Evolutionary conservation across 2,888 invertebrate species (phyloP), one percentile per base, ranked within the genome.

Genomic region (Teinopalpus imperialis): DNA sequence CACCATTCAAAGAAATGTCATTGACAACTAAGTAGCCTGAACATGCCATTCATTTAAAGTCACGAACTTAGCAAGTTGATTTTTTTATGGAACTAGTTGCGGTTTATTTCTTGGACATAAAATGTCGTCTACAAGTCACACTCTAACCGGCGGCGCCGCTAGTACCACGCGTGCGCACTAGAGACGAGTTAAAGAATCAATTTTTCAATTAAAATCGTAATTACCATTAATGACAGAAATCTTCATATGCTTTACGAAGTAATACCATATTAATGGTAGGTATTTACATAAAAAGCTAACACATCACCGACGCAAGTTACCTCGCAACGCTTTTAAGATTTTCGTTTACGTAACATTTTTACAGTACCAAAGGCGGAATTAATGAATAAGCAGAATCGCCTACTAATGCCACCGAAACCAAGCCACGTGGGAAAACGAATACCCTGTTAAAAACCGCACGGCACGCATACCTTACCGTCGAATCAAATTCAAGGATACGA

Each of bases 401-500:
- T 10, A 29, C 20, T 10, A 2, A 16, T 2, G 30, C 23, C 50
- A 52, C 43, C 46, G 24, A 34, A 31, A 21, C 30, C 34, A 34
- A 13, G 26, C 48, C 31, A 57, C 51, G 53, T 53, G 43, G 44
- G 43, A 30, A 35, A 42, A 16, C 26, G 34, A 20, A 4, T 2
- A 21, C 36, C 16, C 36, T 34, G 31, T 39, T 34, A 44, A 45
- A 51, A 47, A 47, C 47, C 32, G 49, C 50, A 41, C 34, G 30
- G 1, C 45, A 46, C 50, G 49, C 52, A 37, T 52, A 47, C 56
- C 32, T 52, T 54, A 48, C 44, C 54, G 51, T 43, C 47, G 53
- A 60, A 57, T 57, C 47, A 57, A 61, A 56, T 61, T 55, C 69
- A 74, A 76, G 72, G 73, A 66, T 68, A 51, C 53, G 53, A 61